Evolutionary conservation across 2,888 invertebrate species (phyloP).

Genomic region (Eupithecia subfuscata): DNA sequence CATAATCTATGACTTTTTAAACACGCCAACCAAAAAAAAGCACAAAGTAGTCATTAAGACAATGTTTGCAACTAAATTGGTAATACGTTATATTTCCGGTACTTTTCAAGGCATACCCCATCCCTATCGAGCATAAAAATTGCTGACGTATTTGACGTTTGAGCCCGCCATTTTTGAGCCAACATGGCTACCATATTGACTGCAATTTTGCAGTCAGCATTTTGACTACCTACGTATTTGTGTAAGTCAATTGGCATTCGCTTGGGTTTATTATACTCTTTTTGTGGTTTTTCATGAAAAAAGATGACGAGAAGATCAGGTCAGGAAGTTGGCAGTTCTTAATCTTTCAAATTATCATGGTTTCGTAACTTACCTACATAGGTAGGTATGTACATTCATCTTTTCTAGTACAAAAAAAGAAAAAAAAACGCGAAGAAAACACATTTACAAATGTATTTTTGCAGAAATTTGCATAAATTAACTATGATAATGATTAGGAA

Average conservation of each 20-base stretch:
- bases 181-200: slow-evolving; percentile 57
- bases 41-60: too few relatives aligned
- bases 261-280: slow-evolving; percentile 45
- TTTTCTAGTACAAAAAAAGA: too few relatives aligned
- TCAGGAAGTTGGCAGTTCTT: too few relatives aligned
- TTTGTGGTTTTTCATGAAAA: background rate
- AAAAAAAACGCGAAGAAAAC: too few relatives aligned
- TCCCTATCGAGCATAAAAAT: slow-evolving; percentile 59
- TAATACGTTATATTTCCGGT: background rate
- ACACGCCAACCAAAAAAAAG: background rate
- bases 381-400: too few relatives aligned
- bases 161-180: slow-evolving; percentile 71
- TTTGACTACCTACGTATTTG: slow-evolving; percentile 70
- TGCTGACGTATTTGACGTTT: slow-evolving; percentile 63
- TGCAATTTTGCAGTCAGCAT: slow-evolving; percentile 71
- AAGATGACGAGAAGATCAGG: too few relatives aligned
- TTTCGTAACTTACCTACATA: too few relatives aligned
- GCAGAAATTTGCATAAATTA: too few relatives aligned
- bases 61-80: background rate
- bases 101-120: slow-evolving; percentile 19
- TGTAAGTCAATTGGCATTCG: slow-evolving; percentile 51
- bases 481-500: too few relatives aligned
- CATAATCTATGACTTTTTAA: background rate
- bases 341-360: background rate
- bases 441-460: too few relatives aligned